Conservation (phyloP, 2,113 vertebrate genomes). For the Morone chrysops region DNA sequence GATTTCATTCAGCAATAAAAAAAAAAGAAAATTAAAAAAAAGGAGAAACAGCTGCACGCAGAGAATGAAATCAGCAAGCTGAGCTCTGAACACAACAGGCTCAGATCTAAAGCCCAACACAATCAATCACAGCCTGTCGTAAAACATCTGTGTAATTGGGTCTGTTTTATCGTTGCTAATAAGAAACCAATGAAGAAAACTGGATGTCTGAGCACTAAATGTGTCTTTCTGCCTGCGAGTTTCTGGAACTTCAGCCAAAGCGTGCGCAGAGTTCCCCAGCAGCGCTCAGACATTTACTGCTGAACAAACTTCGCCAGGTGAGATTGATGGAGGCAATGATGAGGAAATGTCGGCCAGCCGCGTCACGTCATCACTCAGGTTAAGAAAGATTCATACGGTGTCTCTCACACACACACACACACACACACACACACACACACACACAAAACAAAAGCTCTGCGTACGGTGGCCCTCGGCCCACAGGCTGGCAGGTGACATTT, state of each 20-base stretch:
- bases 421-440: not conserved
- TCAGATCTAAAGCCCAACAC: constrained; percentile 49
- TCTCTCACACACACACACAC: constrained; percentile 22
- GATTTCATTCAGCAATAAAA: constrained; percentile 52
- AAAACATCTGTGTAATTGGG: constrained; percentile 39
- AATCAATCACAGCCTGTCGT: constrained; percentile 38
- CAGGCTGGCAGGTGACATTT: constrained; percentile 66
- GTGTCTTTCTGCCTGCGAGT: not conserved
- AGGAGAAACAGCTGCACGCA: constrained; percentile 52
- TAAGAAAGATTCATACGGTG: constrained; percentile 64
- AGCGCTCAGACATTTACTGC: not conserved
- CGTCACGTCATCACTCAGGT: constrained; percentile 53
- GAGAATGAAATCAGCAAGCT: constrained; percentile 41
- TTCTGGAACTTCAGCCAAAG: not conserved
- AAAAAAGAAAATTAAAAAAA: constrained; percentile 24
- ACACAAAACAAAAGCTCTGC: constrained; percentile 51
- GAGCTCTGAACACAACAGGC: constrained; percentile 2
- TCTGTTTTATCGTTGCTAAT: constrained; percentile 6
- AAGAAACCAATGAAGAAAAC: not conserved
- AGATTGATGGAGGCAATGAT: constrained; percentile 43
- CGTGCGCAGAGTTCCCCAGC: not conserved
- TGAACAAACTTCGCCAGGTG: constrained; percentile 30
- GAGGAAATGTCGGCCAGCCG: constrained; percentile 42
- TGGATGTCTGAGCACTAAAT: not conserved
- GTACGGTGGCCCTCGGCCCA: constrained; percentile 25